Percentiles rank a stretch among this genome's conserved stretches.
Evolutionary conservation across 2,888 invertebrate genomes (phyloP).

Genomic region (Macrophya alboannulata): DNA sequence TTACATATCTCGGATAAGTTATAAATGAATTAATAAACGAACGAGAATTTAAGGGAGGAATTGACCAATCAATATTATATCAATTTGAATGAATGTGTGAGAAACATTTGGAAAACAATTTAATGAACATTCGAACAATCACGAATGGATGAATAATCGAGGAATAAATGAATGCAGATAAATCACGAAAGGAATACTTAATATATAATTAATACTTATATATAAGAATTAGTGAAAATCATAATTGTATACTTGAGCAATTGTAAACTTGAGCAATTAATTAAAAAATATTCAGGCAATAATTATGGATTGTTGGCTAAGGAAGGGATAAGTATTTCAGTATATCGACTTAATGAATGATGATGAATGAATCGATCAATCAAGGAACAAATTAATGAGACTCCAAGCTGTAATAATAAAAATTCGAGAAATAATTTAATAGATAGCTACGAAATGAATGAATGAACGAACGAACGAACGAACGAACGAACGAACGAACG

Average conservation of each 20-base stretch:
- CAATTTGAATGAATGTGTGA: too few relatives aligned
- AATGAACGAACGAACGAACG: not conserved
- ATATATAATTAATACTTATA: too few relatives aligned
- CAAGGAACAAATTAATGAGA: not conserved
- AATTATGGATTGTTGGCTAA: too few relatives aligned
- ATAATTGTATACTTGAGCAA: too few relatives aligned
- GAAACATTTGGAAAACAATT: too few relatives aligned
- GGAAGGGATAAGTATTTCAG: too few relatives aligned
- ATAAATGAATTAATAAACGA: not conserved
- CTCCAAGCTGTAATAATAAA: not conserved
- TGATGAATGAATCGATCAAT: too few relatives aligned
- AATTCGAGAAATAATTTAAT: not conserved
- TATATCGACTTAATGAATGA: too few relatives aligned
- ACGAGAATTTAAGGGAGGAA: not conserved
- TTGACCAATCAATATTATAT: not conserved
- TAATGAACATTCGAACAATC: not conserved
- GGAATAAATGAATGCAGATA: not conserved
- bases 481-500: not conserved
- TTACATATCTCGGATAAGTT: not conserved
- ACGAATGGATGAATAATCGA: not conserved
- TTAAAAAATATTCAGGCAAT: too few relatives aligned
- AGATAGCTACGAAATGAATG: not conserved
- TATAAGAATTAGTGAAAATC: too few relatives aligned
- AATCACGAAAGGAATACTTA: too few relatives aligned
- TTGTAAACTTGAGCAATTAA: too few relatives aligned